These are phyloP conservation scores for Acromyrmex charruanus DNA, from an alignment of 1,140 invertebrate species.

Conservation along the genomic window DNA sequence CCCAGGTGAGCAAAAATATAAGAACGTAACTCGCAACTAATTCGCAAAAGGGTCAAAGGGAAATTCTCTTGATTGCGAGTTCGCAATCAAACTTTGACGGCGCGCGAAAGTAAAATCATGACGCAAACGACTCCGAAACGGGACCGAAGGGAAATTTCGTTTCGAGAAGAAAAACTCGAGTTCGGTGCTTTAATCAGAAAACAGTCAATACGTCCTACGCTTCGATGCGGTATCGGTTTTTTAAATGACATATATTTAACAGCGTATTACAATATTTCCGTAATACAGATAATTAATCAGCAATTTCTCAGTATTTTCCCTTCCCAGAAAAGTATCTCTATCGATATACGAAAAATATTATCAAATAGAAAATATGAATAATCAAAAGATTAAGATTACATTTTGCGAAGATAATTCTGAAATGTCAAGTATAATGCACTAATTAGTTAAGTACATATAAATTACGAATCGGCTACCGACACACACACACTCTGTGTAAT, in stretches of 20 bases:
- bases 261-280: not conserved
- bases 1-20: conserved; percentile 12
- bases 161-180: conserved; percentile 42
- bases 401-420: not conserved
- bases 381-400: not conserved
- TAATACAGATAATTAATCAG: not conserved
- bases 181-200: conserved; percentile 30
- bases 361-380: not conserved
- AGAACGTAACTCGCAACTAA: conserved; percentile 3
- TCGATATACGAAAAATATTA: not conserved
- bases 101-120: conserved; percentile 32
- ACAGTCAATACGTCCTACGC: not conserved
- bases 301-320: not conserved
- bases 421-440: not conserved
- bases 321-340: not conserved
- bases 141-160: conserved; percentile 23
- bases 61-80: conserved; percentile 43
- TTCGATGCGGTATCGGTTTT: not conserved
- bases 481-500: not conserved
- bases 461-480: not conserved
- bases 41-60: conserved; percentile 25
- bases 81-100: conserved; percentile 43
- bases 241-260: not conserved
- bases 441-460: not conserved
- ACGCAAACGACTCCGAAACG: conserved; percentile 11